phyloP scores from a whole-genome alignment of 2,797 vertebrate genomes.

The Chaetophractus vellerosus region DNA sequence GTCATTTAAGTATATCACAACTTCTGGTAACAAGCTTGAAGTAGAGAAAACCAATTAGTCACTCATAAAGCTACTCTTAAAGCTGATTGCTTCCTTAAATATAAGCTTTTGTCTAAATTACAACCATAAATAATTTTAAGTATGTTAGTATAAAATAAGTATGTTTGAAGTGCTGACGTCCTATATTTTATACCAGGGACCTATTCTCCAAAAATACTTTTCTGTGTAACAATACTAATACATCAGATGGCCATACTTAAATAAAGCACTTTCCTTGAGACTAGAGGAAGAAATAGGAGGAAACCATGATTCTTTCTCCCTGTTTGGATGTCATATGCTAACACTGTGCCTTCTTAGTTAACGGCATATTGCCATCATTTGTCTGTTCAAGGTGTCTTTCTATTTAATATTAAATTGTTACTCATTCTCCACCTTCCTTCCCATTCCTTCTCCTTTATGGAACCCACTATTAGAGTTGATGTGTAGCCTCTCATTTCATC shows the following conservation, averaged over 20 bases:
- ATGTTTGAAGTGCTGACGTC: not conserved
- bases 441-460: not conserved
- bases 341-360: not conserved
- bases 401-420: not conserved
- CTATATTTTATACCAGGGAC: not conserved
- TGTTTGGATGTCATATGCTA: not conserved
- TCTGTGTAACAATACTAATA: not conserved
- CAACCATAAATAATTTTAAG: constrained; percentile 27
- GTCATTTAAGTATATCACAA: not conserved
- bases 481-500: not conserved
- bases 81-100: constrained; percentile 45
- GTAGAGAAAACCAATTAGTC: not conserved
- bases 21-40: not conserved
- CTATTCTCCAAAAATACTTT: not conserved
- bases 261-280: not conserved
- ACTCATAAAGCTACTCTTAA: constrained; percentile 6
- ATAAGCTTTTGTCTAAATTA: constrained; percentile 25
- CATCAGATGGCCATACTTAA: not conserved
- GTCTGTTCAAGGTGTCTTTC: not conserved
- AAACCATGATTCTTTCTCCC: not conserved
- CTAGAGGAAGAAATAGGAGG: not conserved
- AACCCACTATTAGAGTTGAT: not conserved
- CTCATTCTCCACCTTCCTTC: not conserved
- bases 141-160: not conserved
- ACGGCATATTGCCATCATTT: too few species aligned